Conservation (phyloP, 2,797 vertebrate species). For the Pantherophis alleghaniensis region DNA sequence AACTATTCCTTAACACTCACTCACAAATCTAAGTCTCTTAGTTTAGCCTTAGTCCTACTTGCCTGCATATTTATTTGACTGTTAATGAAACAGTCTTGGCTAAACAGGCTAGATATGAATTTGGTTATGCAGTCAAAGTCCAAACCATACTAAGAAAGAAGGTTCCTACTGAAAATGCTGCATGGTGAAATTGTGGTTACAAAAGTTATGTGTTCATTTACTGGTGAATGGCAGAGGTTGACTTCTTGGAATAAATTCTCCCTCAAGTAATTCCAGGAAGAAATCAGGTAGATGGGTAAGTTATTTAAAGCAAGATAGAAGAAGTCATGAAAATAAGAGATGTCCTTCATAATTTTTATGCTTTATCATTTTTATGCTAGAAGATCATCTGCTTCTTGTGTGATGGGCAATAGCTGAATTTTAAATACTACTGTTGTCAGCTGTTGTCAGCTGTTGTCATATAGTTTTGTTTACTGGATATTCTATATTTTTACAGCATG, state of each 20-base stretch:
- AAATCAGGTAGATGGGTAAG: not conserved
- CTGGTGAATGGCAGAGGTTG: not conserved
- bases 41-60: not conserved
- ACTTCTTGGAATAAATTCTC: not conserved
- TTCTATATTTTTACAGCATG: conserved; percentile 27
- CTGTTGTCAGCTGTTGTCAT: not conserved
- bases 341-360: no score
- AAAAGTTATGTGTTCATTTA: not conserved
- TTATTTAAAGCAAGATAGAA: not conserved
- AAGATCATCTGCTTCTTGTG: not conserved
- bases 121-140: not conserved
- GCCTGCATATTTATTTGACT: not conserved
- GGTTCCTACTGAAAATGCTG: not conserved
- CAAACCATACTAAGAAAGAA: not conserved
- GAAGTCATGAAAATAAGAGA: not conserved
- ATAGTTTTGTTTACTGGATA: conserved; percentile 5
- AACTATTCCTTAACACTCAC: not conserved
- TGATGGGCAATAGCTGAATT: not conserved
- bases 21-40: not conserved
- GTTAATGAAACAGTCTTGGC: not conserved
- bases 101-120: not conserved
- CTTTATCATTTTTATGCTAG: not conserved
- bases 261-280: not conserved
- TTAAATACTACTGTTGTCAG: not conserved
- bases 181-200: not conserved